Percentiles rank a stretch among this genome's conserved stretches.
Evolutionary conservation across 2,113 vertebrate genomes (phyloP).

Genomic region (Orientallactaga bullata): DNA sequence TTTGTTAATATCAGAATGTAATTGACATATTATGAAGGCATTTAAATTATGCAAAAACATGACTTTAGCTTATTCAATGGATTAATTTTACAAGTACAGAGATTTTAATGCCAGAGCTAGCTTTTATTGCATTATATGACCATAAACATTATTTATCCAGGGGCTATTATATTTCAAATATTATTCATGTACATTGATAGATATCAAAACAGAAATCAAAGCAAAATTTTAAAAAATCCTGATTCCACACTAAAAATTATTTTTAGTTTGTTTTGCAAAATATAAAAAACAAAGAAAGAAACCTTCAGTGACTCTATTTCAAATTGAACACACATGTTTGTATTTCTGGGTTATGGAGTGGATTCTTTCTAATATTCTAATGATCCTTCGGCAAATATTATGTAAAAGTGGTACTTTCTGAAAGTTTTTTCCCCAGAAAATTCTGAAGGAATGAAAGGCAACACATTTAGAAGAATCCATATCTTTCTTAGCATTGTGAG

Average conservation of each 20-base stretch:
- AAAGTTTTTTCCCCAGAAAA: not conserved
- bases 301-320: not conserved
- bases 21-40: not conserved
- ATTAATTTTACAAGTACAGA: not conserved
- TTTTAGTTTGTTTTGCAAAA: not conserved
- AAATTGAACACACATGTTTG: not conserved
- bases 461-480: not conserved
- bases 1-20: not conserved
- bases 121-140: not conserved
- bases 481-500: not conserved
- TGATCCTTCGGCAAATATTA: not conserved
- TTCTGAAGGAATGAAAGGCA: not conserved
- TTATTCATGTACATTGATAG: not conserved
- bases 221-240: not conserved
- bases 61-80: not conserved
- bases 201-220: constrained; percentile 13
- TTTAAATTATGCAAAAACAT: not conserved
- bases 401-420: not conserved
- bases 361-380: not conserved
- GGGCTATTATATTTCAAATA: constrained; percentile 1
- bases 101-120: not conserved
- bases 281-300: not conserved
- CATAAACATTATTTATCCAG: not conserved
- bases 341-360: not conserved
- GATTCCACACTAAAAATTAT: not conserved